These are phyloP conservation scores for Alauda arvensis DNA, from an alignment of 2,797 vertebrate species.

Conservation along the genomic window DNA sequence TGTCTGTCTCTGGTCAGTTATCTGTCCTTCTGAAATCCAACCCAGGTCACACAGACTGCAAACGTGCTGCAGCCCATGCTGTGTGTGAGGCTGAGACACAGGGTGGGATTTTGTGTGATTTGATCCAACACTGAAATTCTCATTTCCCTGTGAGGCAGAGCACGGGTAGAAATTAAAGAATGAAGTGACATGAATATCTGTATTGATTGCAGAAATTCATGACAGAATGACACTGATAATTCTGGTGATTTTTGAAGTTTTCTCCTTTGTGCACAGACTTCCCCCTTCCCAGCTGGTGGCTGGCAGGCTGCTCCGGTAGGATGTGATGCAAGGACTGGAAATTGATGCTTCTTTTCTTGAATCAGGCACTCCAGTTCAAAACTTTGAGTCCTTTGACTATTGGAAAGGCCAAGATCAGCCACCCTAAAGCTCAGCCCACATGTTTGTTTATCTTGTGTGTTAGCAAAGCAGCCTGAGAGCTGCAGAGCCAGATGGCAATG, in stretches of 20 bases:
- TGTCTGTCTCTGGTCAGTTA: background rate
- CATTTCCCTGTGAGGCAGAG: background rate
- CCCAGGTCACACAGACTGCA: background rate
- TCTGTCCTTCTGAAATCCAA: background rate
- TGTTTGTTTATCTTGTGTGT: background rate
- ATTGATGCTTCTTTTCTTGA: slow-evolving; percentile 38
- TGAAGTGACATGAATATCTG: background rate
- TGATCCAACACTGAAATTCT: background rate
- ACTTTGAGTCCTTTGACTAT: slow-evolving; percentile 46
- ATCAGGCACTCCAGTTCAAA: slow-evolving; percentile 33
- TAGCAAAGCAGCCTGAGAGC: slow-evolving; percentile 49
- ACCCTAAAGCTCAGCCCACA: slow-evolving; percentile 28
- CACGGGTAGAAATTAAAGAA: background rate
- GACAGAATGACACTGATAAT: background rate
- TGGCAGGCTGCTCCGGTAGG: background rate
- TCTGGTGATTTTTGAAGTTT: background rate
- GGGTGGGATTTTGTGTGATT: background rate
- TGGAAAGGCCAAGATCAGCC: slow-evolving; percentile 40
- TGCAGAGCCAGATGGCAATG: slow-evolving; percentile 28
- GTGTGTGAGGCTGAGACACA: accelerated
- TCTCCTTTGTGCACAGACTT: slow-evolving; percentile 19
- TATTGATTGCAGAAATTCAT: slow-evolving; percentile 18
- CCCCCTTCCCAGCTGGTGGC: slow-evolving; percentile 19
- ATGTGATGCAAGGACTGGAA: slow-evolving; percentile 22
- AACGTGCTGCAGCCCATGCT: background rate